Percentiles rank a stretch among this genome's conserved stretches.
Conservation (phyloP, 2,113 vertebrate genomes). For the Nyctereutes procyonoides region DNA sequence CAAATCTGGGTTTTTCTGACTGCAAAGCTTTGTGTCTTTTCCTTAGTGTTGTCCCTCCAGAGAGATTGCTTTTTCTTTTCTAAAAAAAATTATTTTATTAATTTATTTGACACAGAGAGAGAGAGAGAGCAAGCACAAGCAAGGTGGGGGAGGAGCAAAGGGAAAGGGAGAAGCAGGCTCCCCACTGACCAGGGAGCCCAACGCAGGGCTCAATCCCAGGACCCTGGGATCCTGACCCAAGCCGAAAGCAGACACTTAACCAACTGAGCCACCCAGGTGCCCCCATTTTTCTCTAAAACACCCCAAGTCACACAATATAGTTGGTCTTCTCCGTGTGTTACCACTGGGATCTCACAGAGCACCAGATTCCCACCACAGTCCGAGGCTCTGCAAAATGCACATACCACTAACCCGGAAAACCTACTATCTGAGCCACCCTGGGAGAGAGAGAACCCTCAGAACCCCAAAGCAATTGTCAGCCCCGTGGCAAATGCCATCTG, state of each 20-base stretch:
- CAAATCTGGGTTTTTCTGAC: conserved; percentile 3
- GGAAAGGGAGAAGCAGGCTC: background rate
- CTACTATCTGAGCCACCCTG: background rate
- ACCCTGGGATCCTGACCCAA: background rate
- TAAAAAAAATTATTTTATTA: background rate
- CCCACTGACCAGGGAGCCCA: background rate
- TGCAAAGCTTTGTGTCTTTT: background rate
- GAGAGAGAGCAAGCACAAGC: background rate
- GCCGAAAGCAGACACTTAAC: background rate
- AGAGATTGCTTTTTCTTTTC: background rate
- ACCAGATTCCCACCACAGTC: background rate
- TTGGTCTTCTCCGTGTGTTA: background rate
- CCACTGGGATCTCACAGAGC: background rate
- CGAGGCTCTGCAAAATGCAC: background rate
- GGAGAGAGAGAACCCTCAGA: background rate
- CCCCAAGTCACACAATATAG: background rate
- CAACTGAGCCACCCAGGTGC: background rate
- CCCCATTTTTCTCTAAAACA: background rate
- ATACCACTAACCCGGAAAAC: background rate
- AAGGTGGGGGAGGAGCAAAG: background rate
- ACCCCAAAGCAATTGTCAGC: background rate
- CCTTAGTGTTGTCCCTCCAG: background rate
- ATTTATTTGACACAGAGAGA: background rate
- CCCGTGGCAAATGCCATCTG: background rate
- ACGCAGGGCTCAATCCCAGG: background rate